Evolutionary conservation across 1,140 invertebrate genomes (phyloP).

Genomic region (Carposina sasakii): DNA sequence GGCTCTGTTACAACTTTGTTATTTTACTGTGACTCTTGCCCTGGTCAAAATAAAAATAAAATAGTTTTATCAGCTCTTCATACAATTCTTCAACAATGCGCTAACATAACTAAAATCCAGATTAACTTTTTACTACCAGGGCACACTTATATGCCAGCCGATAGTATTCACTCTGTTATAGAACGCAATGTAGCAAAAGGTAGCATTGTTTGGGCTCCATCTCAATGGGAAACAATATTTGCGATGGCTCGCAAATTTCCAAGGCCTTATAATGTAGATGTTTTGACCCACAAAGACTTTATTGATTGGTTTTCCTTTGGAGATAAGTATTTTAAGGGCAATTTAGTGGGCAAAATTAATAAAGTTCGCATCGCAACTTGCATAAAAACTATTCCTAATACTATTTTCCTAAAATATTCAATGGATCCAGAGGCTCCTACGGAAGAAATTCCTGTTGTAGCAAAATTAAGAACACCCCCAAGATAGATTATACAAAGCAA

Average conservation of each 20-base stretch:
- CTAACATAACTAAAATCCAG: constrained; percentile 13
- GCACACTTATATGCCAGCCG: constrained; percentile 21
- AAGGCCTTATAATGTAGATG: constrained; percentile 12
- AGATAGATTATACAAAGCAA: constrained; percentile 26
- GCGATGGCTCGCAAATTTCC: constrained; percentile 13
- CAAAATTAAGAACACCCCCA: constrained; percentile 29
- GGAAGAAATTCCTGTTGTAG: constrained; percentile 20
- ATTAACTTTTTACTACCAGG: constrained; percentile 25
- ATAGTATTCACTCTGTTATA: constrained; percentile 11
- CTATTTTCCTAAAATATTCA: neutral
- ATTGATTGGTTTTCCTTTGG: neutral
- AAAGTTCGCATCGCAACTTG: neutral
- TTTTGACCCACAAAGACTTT: constrained; percentile 10
- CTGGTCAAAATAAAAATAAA: constrained; percentile 34
- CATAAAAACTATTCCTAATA: neutral
- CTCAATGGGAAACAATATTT: constrained; percentile 8
- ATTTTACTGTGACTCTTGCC: constrained; percentile 28
- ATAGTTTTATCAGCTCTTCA: constrained; percentile 21
- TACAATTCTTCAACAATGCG: constrained; percentile 15
- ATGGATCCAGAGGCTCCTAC: constrained; percentile 3
- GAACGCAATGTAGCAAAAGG: constrained; percentile 7
- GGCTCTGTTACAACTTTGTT: constrained; percentile 10
- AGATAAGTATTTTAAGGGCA: constrained; percentile 14
- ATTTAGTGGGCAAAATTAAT: neutral
- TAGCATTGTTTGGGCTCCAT: neutral